Base-by-base conservation (phyloP, 1,140 invertebrate genomes). In the Ganaspis sp. region DNA sequence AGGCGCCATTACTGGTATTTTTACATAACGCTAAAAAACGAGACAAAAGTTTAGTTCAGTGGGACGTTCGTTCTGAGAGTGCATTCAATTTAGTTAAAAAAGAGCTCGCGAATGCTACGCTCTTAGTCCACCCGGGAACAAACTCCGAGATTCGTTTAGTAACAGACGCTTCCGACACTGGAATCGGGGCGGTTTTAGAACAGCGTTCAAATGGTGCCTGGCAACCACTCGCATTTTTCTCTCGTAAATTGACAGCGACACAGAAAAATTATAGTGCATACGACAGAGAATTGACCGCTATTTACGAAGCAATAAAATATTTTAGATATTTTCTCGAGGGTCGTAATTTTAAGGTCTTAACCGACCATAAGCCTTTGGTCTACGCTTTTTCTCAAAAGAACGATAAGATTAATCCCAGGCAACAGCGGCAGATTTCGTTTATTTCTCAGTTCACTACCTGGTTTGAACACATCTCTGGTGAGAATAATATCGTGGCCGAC, bases 321-420 rank as follows among this genome's bases (percentile, higher is more conserved):
- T n/a, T n/a, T n/a, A n/a, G n/a, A n/a, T n/a, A n/a, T n/a, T n/a
- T n/a, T n/a, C 11, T 81, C 0, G 71, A 78, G 40, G 42, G 71
- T 29, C 12, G 69, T 4, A 11, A 69, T 1, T 74, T 78, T 29
- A 58, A 38, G 9, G 71, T 87, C 17, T 74, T 64, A 37, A 87
- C 86, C 0, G 81, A 88, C 58, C 87, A 87, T 49, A 86, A 86
- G 72, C 85, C 86, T 1, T 42, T 88, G 4, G 77, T 49, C 0
- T 83, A 49, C 37, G 84, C 86, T 6, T 84, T 85, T 70, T 4
- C 75, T 0, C 80, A 84, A 38, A 75, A 78, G 6, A 11, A 58
- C 0, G 81, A 75, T 1, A 81, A 81, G n/a, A 72, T 70, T 0
- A 78, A 71, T 9, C 74, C 77, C n/a, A 23, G 83, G 9, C 77